Base-by-base conservation (phyloP, 2,797 vertebrate species). In the Sebastes kiyomatsui region DNA sequence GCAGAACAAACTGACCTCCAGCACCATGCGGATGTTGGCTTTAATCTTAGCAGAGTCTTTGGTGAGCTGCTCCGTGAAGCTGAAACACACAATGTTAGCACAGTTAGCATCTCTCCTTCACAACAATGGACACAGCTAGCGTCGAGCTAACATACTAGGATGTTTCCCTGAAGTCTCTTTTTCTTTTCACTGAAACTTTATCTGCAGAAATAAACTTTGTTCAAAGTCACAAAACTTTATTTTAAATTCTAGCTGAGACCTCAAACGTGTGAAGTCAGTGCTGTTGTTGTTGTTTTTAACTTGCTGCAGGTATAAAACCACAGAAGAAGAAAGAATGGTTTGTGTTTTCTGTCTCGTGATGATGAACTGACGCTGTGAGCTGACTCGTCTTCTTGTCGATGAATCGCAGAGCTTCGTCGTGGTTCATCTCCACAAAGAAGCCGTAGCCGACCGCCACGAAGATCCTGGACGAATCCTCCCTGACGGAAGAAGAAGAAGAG, bases 21-120 rank as follows among this genome's bases (percentile, higher is more conserved):
- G 91, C 79, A 98, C 96, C 95, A 98, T 94, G 46, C 97, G 96
- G 83, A 98, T 98, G 89, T 97, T 96, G 66, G 97, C 97, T 92
- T 97, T 98, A 78, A 98, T 98, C 90, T 96, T 97, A 68, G 96
- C 95, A 0, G 96, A 96, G 84, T 98, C 97, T 94, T 96, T 97
- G 69, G 95, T 97, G 68, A 98, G 95, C 79, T 90, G 92, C 82
- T 98, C 92, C 4, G 96, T 96, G 84, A 96, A 95, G 79, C 97
- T 98, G 87, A 77, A 93, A 90, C 38, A 87, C 49, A 87, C 23
- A 75, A 6, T 0, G 6, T 80, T 75, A 82, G 74, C 76, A 70
- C 1, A 0, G 46, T 20, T 83, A 79, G 82, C 78, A 68, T 77
- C 14, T 69, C 5, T 35, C 38, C 72, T 1, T 25, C 23, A 69